phyloP scores from a whole-genome alignment of 1,140 invertebrate species.

The Pachyrhynchus sulphureomaculatus region DNA sequence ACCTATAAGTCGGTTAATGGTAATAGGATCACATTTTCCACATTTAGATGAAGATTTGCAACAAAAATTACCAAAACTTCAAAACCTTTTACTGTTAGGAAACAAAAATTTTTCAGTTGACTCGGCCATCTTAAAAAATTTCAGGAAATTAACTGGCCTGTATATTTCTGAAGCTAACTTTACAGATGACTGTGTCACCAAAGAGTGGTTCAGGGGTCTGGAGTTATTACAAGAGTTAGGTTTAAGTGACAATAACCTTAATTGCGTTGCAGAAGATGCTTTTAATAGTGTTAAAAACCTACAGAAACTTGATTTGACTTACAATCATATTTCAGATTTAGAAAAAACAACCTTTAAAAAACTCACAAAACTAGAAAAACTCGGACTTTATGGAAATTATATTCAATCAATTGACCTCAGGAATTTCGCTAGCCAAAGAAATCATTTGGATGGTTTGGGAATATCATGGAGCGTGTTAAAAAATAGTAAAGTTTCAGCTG shows the following conservation, averaged over 20 bases:
- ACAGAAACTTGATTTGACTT: conserved; percentile 15
- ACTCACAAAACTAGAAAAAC: conserved; percentile 12
- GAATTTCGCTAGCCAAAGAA: not conserved
- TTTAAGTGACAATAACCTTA: conserved; percentile 4
- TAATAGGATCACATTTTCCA: conserved; percentile 8
- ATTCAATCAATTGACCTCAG: conserved; percentile 7
- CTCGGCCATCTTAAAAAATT: conserved; percentile 1
- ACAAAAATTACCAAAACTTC: conserved; percentile 5
- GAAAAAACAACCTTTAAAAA: conserved; percentile 10
- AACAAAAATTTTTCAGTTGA: conserved; percentile 18
- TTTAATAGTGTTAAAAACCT: conserved; percentile 6
- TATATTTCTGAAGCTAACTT: conserved; percentile 18
- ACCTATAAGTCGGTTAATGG: not conserved
- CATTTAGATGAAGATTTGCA: conserved; percentile 2
- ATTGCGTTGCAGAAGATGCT: conserved; percentile 15
- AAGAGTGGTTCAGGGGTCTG: conserved; percentile 18
- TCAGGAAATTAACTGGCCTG: not conserved
- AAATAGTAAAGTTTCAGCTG: conserved; percentile 2
- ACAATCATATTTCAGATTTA: conserved; percentile 13
- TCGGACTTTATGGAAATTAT: conserved; percentile 19
- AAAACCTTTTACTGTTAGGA: not conserved
- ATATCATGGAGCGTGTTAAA: conserved; percentile 8
- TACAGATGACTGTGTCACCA: conserved; percentile 14
- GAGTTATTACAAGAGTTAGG: not conserved
- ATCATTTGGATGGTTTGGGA: conserved; percentile 5